Conservation (phyloP, 2,113 vertebrate species). For the Chlorodrepanis virens region DNA sequence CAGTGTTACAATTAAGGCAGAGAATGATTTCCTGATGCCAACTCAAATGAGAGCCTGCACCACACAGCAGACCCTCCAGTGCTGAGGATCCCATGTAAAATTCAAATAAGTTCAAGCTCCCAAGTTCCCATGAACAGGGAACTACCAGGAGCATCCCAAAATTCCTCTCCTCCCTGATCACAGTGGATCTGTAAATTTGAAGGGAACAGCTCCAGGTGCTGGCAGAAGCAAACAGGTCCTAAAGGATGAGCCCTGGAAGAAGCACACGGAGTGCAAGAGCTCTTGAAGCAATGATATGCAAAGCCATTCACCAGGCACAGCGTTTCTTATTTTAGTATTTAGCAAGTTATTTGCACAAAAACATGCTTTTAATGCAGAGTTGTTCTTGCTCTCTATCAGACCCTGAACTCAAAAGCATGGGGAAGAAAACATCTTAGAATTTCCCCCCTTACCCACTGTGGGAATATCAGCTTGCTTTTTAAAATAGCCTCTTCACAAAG, state of each 20-base stretch:
- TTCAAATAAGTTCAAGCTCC: not conserved
- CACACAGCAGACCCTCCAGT: not conserved
- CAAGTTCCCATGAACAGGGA: not conserved
- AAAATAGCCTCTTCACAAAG: not conserved
- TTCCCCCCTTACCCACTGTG: not conserved
- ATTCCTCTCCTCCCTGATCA: not conserved
- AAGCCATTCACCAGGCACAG: not conserved
- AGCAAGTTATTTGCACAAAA: not conserved
- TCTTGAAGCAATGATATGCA: not conserved
- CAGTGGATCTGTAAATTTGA: not conserved
- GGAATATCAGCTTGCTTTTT: not conserved
- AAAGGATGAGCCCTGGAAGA: not conserved
- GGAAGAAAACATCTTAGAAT: not conserved
- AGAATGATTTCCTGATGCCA: not conserved
- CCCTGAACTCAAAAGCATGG: not conserved
- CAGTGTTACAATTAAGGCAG: not conserved
- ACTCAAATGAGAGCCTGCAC: not conserved
- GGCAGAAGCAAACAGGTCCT: not conserved
- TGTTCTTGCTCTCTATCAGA: not conserved
- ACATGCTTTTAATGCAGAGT: not conserved
- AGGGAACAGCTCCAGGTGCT: not conserved
- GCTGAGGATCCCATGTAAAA: not conserved
- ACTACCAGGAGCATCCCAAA: not conserved
- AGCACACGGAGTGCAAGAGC: accelerated
- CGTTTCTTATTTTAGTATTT: not conserved